Percentiles rank a stretch among this genome's conserved stretches.
Evolutionary conservation across 2,113 vertebrate genomes (phyloP).

Genomic region (Tragelaphus imberbis): DNA sequence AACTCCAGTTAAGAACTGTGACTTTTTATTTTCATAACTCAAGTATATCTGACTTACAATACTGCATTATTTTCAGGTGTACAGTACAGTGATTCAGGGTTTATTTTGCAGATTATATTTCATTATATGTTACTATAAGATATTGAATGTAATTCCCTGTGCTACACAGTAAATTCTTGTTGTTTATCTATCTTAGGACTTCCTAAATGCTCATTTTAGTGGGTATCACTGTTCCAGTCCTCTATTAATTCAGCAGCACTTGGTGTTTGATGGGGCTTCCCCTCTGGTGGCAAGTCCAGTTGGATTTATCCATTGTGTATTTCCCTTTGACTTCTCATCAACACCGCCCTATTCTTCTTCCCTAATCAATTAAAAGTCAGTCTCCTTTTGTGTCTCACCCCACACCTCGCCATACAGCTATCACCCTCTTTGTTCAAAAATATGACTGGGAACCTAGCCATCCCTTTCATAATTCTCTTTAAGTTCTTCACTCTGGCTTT

Average conservation of each 20-base stretch:
- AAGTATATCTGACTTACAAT: background rate
- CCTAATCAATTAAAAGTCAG: background rate
- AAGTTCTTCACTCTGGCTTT: background rate
- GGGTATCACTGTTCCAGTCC: too few relatives aligned
- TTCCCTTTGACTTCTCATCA: background rate
- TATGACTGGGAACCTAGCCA: background rate
- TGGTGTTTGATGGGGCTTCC: background rate
- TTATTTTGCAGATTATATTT: background rate
- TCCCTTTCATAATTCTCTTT: background rate
- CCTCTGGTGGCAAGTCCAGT: fast-evolving
- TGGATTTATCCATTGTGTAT: background rate
- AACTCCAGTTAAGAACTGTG: background rate
- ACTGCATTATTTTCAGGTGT: background rate
- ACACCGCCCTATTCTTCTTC: fast-evolving
- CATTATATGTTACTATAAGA: background rate
- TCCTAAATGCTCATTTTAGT: background rate
- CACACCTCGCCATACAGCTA: background rate
- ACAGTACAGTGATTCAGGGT: background rate
- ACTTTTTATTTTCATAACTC: background rate
- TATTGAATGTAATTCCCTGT: background rate
- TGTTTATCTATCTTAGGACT: background rate
- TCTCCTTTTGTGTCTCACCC: background rate
- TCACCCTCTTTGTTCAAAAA: background rate
- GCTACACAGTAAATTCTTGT: background rate
- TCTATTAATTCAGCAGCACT: background rate